Base-by-base conservation (phyloP, 2,113 vertebrate genomes). In the Craseonycteris thonglongyai region DNA sequence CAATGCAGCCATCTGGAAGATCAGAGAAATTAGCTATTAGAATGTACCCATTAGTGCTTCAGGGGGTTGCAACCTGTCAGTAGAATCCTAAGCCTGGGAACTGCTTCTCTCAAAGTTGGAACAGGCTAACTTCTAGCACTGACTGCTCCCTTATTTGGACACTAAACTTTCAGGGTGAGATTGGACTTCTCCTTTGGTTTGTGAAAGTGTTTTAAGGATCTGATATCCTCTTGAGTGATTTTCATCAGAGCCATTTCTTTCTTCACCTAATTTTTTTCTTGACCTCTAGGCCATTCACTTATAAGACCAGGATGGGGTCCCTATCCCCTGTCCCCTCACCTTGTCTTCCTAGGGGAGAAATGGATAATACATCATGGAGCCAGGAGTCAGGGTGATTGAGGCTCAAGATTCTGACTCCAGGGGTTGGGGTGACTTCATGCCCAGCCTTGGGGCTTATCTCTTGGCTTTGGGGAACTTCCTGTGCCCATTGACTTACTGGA, bases 71-170 rank as follows among this genome's bases (percentile, higher is more conserved):
- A 97, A 96, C 96, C 97, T 96, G 96, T 81, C 90, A 94, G 87
- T 96, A 89, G 96, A 96, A 88, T 96, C 96, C 80, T 51, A 33
- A 90, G 96, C 96, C 96, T 93, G 94, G 95, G 96, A 97, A 96
- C 84, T 30, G 56, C 93, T 95, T 63, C 76, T 91, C 75, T 96
- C 90, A 63, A 12, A 93, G 49, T 96, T 96, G 97, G 95, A 96
- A 74, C 80, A 69, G 33, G 76, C 96, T 80, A 38, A 58, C 75
- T 89, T 90, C 35, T 72, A 93, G 92, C 71, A 54, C 90, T 69
- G 65, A 76, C 66, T 76, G 71, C 91, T 96, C 95, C 97, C 96
- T 97, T 97, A 96, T 97, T 97, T 96, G 97, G 97, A 95, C 88
- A 96, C 95, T 96, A 72, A 96, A 69, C 90, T 97, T 97, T 92